Base-by-base conservation (phyloP, 2,113 vertebrate genomes). In the Ellobius talpinus region DNA sequence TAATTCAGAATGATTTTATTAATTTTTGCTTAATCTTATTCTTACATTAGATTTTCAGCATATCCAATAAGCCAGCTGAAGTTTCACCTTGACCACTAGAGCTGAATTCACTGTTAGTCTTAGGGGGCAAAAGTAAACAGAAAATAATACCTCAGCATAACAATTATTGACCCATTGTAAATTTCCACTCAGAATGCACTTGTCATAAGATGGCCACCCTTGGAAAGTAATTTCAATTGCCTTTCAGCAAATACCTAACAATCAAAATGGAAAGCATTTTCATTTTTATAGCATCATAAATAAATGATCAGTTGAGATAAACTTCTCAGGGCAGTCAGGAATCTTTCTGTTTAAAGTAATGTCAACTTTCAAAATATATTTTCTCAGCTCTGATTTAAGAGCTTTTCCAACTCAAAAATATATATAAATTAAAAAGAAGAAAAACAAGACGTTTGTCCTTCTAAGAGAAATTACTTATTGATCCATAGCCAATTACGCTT, bases 381-480 rank as follows among this genome's bases (percentile, higher is more conserved):
- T 93, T 61, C 50, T 97, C 90, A 74, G 88, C 95, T 98, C 96
- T 98, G 96, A 97, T 96, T 98, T 97, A 98, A 98, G 92, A 97
- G 81, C 39, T 19, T 96, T 79, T 92, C 94, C 93, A 45, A 89
- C 98, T 98, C 52, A 68, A 82, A 81, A 39, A 36, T 76, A 87
- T 77, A 87, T 89, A 86, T 68, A 78, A 77, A 94, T 68, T 39
- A 94, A 66, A 58, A 89, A 79, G 26, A 90, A 95, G 98, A 31
- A 81, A 95, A 98, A 92, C n/a, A 97, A 95, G 93, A 96, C 7
- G n/a, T 92, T 97, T 88, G 97, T 97, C 55, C 86, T 98, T 93
- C 92, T 87, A 87, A 96, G 97, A 97, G 81, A 98, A 98, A 98
- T 98, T 98, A 96, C 97, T 97, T 99, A 98, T 98, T 97, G 98